Evolutionary conservation across 2,113 vertebrate genomes (phyloP), one percentile per base, ranked within the genome.

Genomic region (Callaeas wilsoni): DNA sequence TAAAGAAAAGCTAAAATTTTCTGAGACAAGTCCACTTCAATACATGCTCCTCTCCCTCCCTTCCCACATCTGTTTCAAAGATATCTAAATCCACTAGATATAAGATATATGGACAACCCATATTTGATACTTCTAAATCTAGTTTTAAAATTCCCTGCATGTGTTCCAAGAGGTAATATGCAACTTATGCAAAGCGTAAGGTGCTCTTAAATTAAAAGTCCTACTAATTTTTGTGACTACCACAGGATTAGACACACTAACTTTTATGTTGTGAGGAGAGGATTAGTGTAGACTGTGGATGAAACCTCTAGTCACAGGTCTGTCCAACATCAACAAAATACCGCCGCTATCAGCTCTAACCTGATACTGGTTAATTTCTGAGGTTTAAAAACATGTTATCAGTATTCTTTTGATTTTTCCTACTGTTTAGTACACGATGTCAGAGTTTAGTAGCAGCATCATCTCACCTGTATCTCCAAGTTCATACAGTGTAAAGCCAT

Each of bases 401-500:
- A 37, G 4, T 15, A 9, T 2, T 49, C 6, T 44, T 27, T 44
- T 62, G 20, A 13, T 32, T 71, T 76, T 64, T 42, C 30, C 33
- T 46, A 76, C 30, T 18, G 8, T 49, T 74, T 62, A 79, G 7
- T 41, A 79, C 7, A 70, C 26, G 3, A 68, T 37, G 27, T 5
- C 11, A 33, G 26, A 44, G 16, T 22, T 84, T 44, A 69, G 59
- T 27, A 22, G 35, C 4, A 74, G 32, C 41, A 79, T 7, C 50
- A 55, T 39, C 68, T 96, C 95, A 99, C 99, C 99, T 94, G 99
- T 99, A 89, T 99, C 99, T 96, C 99, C 99, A 27, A 99, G 98
- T 95, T 99, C 99, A 92, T 99, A 99, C 5, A 99, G 94, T 0
- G 98, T 99, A 92, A 99, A 99, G 49, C 99, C 99, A 76, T 99